A percentile compares a stretch with the other conserved stretches of the same genome.
These are phyloP conservation scores for Sisyra nigra DNA, from an alignment of 2,888 invertebrate genomes.

Conservation along the genomic window DNA sequence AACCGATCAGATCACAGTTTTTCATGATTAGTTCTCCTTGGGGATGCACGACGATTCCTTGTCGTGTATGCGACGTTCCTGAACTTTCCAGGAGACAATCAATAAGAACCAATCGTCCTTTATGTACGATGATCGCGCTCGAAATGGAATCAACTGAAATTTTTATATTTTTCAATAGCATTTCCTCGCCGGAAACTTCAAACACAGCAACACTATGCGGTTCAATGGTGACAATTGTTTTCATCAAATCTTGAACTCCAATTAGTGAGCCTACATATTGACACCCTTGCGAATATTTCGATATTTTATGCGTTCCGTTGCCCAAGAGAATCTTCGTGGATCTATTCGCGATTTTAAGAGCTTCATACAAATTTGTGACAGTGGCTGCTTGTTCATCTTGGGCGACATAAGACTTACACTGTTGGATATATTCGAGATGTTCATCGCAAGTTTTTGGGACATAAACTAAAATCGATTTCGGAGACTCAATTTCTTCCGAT, in stretches of 20 bases:
- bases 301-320: constrained; percentile 31
- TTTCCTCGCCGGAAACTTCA: constrained; percentile 32
- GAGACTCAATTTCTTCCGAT: constrained; percentile 13
- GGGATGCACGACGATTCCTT: constrained; percentile 34
- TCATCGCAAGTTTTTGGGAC: constrained; percentile 28
- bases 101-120: constrained; percentile 29
- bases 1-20: constrained; percentile 31
- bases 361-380: constrained; percentile 23
- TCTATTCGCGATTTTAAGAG: constrained; percentile 25
- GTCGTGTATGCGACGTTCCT: constrained; percentile 32
- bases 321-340: constrained; percentile 34
- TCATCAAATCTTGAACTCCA: constrained; percentile 18
- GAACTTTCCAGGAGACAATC: constrained; percentile 35
- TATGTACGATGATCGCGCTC: constrained; percentile 32
- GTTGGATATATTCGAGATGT: constrained; percentile 28
- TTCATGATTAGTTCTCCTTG: constrained; percentile 27
- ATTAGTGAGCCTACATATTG: constrained; percentile 31
- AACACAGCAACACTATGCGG: constrained; percentile 32
- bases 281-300: constrained; percentile 30
- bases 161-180: constrained; percentile 34
- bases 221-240: constrained; percentile 25
- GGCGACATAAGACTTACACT: constrained; percentile 25
- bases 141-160: constrained; percentile 34
- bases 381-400: constrained; percentile 27
- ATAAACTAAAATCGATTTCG: constrained; percentile 29